Conservation (phyloP, 2,113 vertebrate genomes). For the Trogon melanurus region DNA sequence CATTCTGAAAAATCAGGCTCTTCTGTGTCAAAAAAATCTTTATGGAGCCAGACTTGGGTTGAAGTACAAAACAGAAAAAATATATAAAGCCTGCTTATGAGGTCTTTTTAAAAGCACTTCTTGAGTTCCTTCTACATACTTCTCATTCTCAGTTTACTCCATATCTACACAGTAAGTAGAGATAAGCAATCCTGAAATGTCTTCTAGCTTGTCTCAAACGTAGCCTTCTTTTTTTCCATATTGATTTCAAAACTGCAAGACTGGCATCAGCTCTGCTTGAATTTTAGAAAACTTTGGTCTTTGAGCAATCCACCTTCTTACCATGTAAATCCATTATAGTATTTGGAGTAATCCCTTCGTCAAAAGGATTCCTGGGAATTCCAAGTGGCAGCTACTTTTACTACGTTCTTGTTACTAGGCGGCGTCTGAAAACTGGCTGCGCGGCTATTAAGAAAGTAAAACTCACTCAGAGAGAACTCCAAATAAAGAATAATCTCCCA, state of each 20-base stretch:
- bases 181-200: neutral
- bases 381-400: slow-evolving; percentile 4
- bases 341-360: slow-evolving; percentile 37
- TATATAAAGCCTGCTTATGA: rapidly evolving
- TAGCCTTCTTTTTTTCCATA: neutral
- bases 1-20: neutral
- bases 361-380: slow-evolving; percentile 32
- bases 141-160: neutral
- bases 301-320: neutral
- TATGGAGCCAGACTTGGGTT: neutral
- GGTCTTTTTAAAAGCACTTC: neutral
- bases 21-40: neutral
- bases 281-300: slow-evolving; percentile 17
- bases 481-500: slow-evolving; percentile 32
- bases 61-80: neutral
- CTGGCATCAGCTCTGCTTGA: neutral
- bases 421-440: neutral
- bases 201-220: neutral
- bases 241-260: neutral
- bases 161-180: neutral
- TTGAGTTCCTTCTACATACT: neutral
- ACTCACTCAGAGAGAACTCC: neutral
- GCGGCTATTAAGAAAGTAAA: slow-evolving; percentile 25
- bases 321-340: slow-evolving; percentile 4
- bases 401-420: neutral